Percentiles rank a stretch among this genome's conserved stretches.
These are phyloP conservation scores for Mimachlamys varia DNA, from an alignment of 2,888 invertebrate genomes.

Conservation along the genomic window DNA sequence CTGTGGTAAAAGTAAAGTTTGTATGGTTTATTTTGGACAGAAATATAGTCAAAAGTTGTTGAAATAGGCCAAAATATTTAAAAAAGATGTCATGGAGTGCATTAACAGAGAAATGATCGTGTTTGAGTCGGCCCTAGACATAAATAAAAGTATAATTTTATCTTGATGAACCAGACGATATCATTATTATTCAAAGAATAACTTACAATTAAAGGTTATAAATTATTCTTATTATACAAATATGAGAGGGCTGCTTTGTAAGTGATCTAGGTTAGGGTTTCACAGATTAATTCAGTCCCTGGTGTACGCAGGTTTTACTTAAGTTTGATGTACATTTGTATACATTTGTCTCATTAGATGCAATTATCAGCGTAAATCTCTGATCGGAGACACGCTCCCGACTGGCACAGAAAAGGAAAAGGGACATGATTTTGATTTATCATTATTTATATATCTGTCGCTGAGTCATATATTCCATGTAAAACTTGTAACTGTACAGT, in stretches of 20 bases:
- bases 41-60: not conserved
- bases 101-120: not conserved
- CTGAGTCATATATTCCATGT: not conserved
- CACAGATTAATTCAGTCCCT: not conserved
- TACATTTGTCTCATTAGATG: not conserved
- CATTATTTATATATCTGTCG: not conserved
- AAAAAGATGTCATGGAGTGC: not conserved
- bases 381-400: not conserved
- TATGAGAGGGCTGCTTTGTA: not conserved
- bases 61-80: not conserved
- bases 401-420: slow-evolving; percentile 29
- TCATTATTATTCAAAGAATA: not conserved
- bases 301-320: not conserved
- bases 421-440: not conserved
- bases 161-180: not conserved
- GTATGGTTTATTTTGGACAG: not conserved
- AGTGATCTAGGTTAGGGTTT: not conserved
- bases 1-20: too few relatives aligned
- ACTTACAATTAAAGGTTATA: not conserved
- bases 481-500: not conserved
- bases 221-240: not conserved
- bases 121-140: not conserved
- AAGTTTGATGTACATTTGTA: not conserved
- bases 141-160: slow-evolving; percentile 5
- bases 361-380: not conserved